Evolutionary conservation across 2,113 vertebrate species (phyloP).

Genomic region (Catharus fuscescens): DNA sequence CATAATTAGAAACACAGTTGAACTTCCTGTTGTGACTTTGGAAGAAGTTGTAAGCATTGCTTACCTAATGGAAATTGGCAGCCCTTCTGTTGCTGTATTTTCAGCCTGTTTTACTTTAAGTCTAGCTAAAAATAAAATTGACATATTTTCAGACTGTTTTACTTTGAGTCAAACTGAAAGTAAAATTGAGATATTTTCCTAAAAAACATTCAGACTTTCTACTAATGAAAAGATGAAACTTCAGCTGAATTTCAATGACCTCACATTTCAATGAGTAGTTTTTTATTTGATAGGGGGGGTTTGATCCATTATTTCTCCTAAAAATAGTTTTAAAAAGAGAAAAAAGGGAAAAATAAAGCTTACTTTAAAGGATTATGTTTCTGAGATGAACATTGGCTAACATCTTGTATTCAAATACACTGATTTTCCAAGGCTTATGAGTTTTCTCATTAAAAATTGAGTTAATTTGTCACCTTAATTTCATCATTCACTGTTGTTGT

Average conservation of each 20-base stretch:
- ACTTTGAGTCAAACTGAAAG: neutral
- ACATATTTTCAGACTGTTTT: neutral
- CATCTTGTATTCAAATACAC: conserved; percentile 59
- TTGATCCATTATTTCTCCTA: conserved; percentile 6
- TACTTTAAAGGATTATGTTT: conserved; percentile 49
- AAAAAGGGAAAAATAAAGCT: neutral
- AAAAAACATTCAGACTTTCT: neutral
- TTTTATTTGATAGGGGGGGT: neutral
- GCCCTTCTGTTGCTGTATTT: neutral
- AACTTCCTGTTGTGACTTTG: neutral
- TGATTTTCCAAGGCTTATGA: conserved; percentile 56
- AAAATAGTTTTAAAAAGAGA: neutral
- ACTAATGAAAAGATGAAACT: neutral
- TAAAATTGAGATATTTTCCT: neutral
- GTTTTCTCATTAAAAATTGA: conserved; percentile 69
- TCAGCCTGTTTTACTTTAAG: neutral
- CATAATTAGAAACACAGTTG: neutral
- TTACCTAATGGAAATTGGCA: neutral
- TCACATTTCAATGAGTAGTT: neutral
- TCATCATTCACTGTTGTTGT: conserved; percentile 25
- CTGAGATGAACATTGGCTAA: conserved; percentile 13
- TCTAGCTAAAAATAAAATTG: neutral
- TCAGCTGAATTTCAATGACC: neutral
- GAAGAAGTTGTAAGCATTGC: neutral
- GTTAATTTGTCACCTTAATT: conserved; percentile 61